Percentiles rank a stretch among this genome's conserved stretches.
Evolutionary conservation across 2,113 vertebrate species (phyloP).

Genomic region (Sigmodon hispidus): DNA sequence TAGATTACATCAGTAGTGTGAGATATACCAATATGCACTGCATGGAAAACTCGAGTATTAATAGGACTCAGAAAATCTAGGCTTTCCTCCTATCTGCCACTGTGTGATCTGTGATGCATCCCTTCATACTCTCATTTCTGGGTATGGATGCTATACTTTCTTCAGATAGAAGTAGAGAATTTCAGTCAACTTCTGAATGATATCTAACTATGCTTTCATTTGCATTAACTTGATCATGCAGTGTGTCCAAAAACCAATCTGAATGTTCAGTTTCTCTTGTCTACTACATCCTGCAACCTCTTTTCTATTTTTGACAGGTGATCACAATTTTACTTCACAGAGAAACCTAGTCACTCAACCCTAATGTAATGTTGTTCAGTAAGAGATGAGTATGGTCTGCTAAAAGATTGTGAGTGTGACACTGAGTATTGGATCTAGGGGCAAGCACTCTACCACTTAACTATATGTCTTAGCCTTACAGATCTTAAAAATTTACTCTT

Average conservation of each 20-base stretch:
- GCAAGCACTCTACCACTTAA: not conserved
- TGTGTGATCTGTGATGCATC: not conserved
- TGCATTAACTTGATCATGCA: not conserved
- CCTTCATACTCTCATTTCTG: not conserved
- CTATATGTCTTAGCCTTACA: not conserved
- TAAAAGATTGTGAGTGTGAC: not conserved
- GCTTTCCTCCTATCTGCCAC: not conserved
- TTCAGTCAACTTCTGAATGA: not conserved
- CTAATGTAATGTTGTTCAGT: not conserved
- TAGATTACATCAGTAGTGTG: slow-evolving; percentile 5
- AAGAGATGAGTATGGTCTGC: not conserved
- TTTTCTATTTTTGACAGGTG: not conserved
- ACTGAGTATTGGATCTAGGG: not conserved
- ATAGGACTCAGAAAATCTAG: not conserved
- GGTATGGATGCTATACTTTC: not conserved
- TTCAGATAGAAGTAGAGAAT: not conserved
- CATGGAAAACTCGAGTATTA: not conserved
- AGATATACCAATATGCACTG: not conserved
- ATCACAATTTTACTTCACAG: not conserved
- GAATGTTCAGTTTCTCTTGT: not conserved
- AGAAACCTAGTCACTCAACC: not conserved
- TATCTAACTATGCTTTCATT: not conserved
- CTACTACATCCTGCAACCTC: not conserved
- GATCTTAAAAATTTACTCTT: not conserved
- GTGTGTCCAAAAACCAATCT: not conserved